These are phyloP conservation scores for Porphyrio hochstetteri DNA, from an alignment of 2,113 vertebrate genomes.

Conservation along the genomic window DNA sequence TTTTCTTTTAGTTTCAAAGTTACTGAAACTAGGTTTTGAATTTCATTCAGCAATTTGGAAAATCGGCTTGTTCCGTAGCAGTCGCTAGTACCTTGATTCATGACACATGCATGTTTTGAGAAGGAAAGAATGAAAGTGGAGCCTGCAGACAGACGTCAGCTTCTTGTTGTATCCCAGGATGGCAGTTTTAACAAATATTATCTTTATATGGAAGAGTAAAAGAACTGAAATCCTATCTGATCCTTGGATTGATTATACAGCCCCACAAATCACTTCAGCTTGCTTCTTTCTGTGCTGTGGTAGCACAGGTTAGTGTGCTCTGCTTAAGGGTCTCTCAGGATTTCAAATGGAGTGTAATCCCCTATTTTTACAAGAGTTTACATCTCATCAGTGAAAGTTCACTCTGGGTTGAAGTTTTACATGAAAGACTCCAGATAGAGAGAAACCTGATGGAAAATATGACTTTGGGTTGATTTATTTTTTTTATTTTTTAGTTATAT, in stretches of 20 bases:
- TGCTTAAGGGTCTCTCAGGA: slow-evolving; percentile 2
- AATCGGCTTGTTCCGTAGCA: background rate
- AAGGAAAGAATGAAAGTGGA: background rate
- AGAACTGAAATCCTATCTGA: slow-evolving; percentile 54
- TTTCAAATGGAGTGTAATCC: slow-evolving; percentile 37
- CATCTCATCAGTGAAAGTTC: slow-evolving; percentile 44
- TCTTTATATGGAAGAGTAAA: slow-evolving; percentile 67
- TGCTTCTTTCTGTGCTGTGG: background rate
- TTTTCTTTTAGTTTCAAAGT: slow-evolving; percentile 7
- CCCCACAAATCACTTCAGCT: slow-evolving; percentile 20
- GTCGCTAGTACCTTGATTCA: slow-evolving; percentile 25
- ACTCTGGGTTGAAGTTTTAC: slow-evolving; percentile 56
- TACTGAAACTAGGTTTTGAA: slow-evolving; percentile 21
- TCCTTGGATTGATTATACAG: slow-evolving; percentile 48
- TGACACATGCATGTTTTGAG: background rate
- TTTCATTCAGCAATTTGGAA: slow-evolving; percentile 19
- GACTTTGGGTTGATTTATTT: slow-evolving; percentile 4
- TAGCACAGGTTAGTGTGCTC: background rate
- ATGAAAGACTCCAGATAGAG: slow-evolving; percentile 15
- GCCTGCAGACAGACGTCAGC: background rate
- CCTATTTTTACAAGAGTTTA: slow-evolving; percentile 47
- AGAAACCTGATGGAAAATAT: slow-evolving; percentile 55
- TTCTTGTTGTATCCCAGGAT: slow-evolving; percentile 37
- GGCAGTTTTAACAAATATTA: slow-evolving; percentile 53
- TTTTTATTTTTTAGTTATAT: background rate